A percentile compares a stretch with the other conserved stretches of the same genome.
Conservation (phyloP, 2,113 vertebrate species). For the Aspidoscelis tigris region DNA sequence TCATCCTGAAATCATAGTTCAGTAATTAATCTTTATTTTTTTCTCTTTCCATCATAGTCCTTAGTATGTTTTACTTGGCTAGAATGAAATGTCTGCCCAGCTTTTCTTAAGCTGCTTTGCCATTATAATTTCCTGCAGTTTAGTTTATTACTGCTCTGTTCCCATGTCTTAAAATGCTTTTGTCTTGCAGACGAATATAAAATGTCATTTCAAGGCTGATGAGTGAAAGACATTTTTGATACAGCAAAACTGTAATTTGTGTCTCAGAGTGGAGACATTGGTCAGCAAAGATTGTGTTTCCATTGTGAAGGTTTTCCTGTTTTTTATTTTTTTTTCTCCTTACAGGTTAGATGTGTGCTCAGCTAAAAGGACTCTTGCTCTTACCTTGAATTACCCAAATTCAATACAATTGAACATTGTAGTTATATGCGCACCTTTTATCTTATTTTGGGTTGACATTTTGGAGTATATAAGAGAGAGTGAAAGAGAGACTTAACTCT, state of each 20-base stretch:
- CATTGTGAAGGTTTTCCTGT: too few species aligned
- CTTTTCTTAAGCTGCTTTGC: constrained; percentile 47
- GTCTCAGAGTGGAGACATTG: not conserved
- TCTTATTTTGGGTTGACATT: too few species aligned
- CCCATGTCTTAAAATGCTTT: constrained; percentile 16
- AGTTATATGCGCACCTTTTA: too few species aligned
- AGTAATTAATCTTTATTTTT: constrained; percentile 24
- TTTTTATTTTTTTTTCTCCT: too few species aligned
- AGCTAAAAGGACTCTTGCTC: too few species aligned
- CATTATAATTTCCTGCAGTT: constrained; percentile 39
- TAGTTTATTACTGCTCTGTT: not conserved
- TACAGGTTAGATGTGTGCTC: too few species aligned
- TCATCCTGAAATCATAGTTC: constrained; percentile 19
- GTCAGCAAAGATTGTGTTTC: not conserved
- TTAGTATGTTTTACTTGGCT: constrained; percentile 30
- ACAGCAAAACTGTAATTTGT: not conserved
- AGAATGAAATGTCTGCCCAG: constrained; percentile 17
- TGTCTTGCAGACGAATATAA: not conserved
- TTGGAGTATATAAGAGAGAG: too few species aligned
- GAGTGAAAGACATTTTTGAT: not conserved
- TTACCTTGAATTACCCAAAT: too few species aligned
- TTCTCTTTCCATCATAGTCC: constrained; percentile 26
- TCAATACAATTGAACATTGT: too few species aligned
- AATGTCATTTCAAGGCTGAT: constrained; percentile 8
- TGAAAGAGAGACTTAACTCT: too few species aligned